Conservation (phyloP, 2,888 invertebrate species). For the Dryobota labecula region DNA sequence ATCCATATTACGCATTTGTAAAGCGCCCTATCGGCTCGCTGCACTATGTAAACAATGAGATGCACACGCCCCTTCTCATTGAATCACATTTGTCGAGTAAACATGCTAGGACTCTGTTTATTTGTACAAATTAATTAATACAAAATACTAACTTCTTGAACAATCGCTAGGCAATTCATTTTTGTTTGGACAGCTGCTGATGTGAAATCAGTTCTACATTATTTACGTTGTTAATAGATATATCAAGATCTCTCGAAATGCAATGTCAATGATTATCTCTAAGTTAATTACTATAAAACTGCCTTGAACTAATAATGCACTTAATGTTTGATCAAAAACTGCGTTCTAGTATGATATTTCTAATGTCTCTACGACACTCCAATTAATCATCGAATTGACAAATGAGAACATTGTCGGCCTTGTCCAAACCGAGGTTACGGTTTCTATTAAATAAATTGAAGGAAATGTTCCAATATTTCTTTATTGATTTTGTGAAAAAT, state of each 20-base stretch:
- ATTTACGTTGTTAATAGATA: not conserved
- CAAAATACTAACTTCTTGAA: conserved; percentile 13
- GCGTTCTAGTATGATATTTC: conserved; percentile 6
- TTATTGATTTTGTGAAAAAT: not conserved
- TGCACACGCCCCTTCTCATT: conserved; percentile 71
- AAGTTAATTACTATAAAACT: conserved; percentile 20
- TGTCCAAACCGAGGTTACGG: conserved; percentile 15
- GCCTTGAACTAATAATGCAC: conserved; percentile 24
- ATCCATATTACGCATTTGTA: conserved; percentile 77
- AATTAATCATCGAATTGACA: conserved; percentile 34
- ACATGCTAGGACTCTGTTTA: conserved; percentile 25
- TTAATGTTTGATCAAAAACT: conserved; percentile 10
- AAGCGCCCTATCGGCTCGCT: conserved; percentile 51
- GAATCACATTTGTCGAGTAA: conserved; percentile 59
- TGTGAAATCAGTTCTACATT: conserved; percentile 9
- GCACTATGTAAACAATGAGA: conserved; percentile 67
- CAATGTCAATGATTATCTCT: conserved; percentile 7
- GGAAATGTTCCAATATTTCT: not conserved
- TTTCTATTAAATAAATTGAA: conserved; percentile 26
- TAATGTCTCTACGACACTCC: conserved; percentile 3
- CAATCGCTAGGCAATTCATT: conserved; percentile 1
- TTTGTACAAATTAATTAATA: conserved; percentile 32
- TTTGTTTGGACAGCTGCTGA: conserved; percentile 5
- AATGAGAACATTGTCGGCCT: conserved; percentile 18
- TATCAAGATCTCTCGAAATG: not conserved